Evolutionary conservation across 2,888 invertebrate genomes (phyloP).

Genomic region (Quadriops clusia): DNA sequence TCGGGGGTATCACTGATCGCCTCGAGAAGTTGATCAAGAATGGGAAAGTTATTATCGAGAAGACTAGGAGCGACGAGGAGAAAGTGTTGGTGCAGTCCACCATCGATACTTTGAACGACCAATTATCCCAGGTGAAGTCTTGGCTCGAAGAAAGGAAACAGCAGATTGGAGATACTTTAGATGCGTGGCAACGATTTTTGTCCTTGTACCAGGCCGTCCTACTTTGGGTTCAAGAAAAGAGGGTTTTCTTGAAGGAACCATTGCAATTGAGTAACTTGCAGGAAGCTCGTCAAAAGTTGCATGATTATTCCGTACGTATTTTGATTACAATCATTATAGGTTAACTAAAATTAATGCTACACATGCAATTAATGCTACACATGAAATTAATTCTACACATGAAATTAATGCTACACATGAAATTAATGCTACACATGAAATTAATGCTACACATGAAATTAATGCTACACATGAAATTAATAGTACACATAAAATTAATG

Average conservation of each 20-base stretch:
- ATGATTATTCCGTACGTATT: conserved; percentile 66
- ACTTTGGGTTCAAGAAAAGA: conserved; percentile 74
- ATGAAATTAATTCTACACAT: no score
- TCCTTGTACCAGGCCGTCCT: conserved; percentile 70
- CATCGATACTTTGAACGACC: conserved; percentile 62
- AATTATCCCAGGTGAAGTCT: conserved; percentile 62
- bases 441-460: no score
- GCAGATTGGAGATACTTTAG: conserved; percentile 74
- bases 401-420: no score
- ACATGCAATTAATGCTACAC: no score
- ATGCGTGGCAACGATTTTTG: conserved; percentile 80
- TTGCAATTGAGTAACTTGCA: conserved; percentile 65
- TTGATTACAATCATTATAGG: no score
- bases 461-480: no score
- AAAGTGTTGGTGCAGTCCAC: conserved; percentile 63
- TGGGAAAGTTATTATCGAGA: conserved; percentile 67
- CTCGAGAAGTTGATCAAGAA: conserved; percentile 67
- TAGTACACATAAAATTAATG: no score
- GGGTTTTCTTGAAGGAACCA: conserved; percentile 65
- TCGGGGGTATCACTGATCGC: conserved; percentile 58
- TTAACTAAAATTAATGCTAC: no score
- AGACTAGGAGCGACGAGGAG: conserved; percentile 67
- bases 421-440: no score
- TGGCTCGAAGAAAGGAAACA: conserved; percentile 76
- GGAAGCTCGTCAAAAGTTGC: conserved; percentile 73